Base-by-base conservation (phyloP, 2,797 vertebrate genomes). In the Gymnodraco acuticeps region DNA sequence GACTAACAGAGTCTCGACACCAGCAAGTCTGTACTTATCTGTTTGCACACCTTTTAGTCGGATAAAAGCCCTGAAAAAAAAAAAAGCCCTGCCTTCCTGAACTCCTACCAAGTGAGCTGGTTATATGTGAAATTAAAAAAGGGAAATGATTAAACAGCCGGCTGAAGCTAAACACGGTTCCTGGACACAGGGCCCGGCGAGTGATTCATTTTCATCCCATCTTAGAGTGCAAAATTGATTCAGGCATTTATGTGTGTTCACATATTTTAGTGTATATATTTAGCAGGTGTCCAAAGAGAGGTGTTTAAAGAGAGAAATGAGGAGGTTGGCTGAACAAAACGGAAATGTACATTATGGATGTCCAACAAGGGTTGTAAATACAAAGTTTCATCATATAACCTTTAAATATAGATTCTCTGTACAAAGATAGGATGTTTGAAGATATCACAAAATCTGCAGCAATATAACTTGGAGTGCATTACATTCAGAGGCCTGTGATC, bases 81-180 rank as follows among this genome's bases (percentile, higher is more conserved):
- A n/a, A 79, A 27, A 27, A 27, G 23, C 75, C 65, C 81, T 50
- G 73, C 74, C 77, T 82, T 38, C 73, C 75, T 61, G 52, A 77
- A 75, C 84, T 48, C 80, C 78, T 75, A 89, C 87, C 85, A 88
- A 84, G 82, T 88, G 91, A 92, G 90, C 85, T 92, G 84, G 85
- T 94, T 93, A 89, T 86, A 89, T 92, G 90, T 93, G 88, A 91
- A 93, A 93, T 88, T 88, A 91, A 89, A 90, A 27, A 87, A 77
- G 53, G 70, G 70, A 79, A 85, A 87, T 90, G 72, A 91, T 89
- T 87, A 88, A 87, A 91, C 89, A 92, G 83, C 75, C 38, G 64
- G 78, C 78, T 92, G 87, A 63, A 64, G 78, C 78, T 65, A 82
- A 88, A 83, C 89, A 66, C 63, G 83, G 23, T 75, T 84, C 69